Conservation (phyloP, 1,140 invertebrate species). For the Nebria ingens region DNA sequence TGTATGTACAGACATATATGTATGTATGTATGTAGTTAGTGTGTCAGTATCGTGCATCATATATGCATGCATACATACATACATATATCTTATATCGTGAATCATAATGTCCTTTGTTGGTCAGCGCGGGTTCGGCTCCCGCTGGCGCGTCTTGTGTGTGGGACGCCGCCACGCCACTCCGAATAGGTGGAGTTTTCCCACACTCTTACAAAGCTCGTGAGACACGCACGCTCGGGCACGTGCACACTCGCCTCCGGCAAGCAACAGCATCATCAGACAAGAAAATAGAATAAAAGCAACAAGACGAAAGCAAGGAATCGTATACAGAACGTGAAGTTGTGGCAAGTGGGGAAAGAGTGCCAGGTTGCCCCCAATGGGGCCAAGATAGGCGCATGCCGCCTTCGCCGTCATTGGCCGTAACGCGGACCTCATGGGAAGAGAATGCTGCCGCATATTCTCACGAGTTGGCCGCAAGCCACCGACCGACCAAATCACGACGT, state of each 20-base stretch:
- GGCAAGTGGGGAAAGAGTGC: background rate
- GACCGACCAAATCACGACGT: background rate
- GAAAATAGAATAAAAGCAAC: too few species aligned
- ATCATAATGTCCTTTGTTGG: background rate
- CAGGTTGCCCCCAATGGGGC: background rate
- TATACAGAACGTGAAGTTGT: background rate
- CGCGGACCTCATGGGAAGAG: constrained; percentile 2
- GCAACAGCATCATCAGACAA: too few species aligned
- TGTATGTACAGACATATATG: too few species aligned
- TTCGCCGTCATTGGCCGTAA: background rate
- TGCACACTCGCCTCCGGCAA: too few species aligned
- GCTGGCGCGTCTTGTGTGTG: background rate
- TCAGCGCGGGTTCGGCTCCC: background rate
- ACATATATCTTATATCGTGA: constrained; percentile 5
- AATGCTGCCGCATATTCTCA: constrained; percentile 3
- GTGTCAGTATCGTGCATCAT: too few species aligned
- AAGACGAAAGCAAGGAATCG: too few species aligned
- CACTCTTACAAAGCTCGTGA: background rate
- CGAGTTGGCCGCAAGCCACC: background rate
- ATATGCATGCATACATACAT: too few species aligned
- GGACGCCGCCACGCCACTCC: background rate
- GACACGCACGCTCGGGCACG: background rate
- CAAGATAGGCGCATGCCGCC: background rate
- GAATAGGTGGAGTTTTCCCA: constrained; percentile 5
- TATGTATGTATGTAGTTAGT: too few species aligned